These are phyloP conservation scores for Toxotes lorentzi DNA, from an alignment of 2,797 vertebrate species.

Conservation along the genomic window DNA sequence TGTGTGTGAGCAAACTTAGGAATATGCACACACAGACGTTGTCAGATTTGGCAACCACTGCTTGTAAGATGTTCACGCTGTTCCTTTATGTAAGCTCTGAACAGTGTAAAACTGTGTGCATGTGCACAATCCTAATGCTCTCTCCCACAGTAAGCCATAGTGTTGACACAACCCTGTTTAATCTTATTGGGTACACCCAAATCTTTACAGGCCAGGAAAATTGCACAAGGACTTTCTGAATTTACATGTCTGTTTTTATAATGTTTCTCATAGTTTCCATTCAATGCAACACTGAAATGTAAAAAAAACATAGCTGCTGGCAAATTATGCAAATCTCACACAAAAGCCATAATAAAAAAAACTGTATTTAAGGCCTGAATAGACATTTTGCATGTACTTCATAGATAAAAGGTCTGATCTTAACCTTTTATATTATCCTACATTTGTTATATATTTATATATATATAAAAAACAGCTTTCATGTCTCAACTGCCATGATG, in stretches of 20 bases:
- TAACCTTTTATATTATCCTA: background rate
- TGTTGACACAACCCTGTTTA: constrained; percentile 34
- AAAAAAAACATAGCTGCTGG: background rate
- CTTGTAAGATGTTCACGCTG: constrained; percentile 4
- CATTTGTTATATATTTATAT: background rate
- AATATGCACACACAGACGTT: constrained; percentile 12
- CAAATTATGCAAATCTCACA: background rate
- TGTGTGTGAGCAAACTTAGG: constrained; percentile 2
- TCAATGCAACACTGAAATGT: background rate
- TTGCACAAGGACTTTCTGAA: background rate
- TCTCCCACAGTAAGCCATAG: constrained; percentile 32
- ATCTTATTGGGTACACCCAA: constrained; percentile 33
- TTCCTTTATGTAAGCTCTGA: constrained; percentile 5
- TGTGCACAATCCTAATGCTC: constrained; percentile 8
- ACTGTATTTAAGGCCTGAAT: background rate
- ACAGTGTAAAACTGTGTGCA: constrained; percentile 28
- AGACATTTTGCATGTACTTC: background rate
- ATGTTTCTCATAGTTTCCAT: background rate
- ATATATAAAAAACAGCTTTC: background rate
- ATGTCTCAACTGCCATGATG: background rate
- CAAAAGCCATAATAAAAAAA: background rate
- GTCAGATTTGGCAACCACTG: constrained; percentile 33
- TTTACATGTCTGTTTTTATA: constrained; percentile 9
- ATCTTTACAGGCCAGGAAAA: constrained; percentile 23
- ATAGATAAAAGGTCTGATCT: background rate